These are phyloP conservation scores for Drosophila erecta DNA, from an alignment of 1,140 invertebrate species.

Conservation along the genomic window DNA sequence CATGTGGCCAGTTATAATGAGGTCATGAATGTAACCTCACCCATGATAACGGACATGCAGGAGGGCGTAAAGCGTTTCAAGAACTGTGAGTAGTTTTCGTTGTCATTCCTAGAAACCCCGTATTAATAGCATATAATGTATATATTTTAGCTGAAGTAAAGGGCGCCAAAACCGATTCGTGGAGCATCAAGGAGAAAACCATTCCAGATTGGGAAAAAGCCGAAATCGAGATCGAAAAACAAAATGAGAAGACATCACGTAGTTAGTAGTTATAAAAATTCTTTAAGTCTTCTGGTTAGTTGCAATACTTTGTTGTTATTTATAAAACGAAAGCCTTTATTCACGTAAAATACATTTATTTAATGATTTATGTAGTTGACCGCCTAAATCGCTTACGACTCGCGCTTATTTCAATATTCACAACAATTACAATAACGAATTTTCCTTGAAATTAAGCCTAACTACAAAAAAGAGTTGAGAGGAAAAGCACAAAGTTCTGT, in stretches of 20 bases:
- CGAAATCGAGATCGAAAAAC: slow-evolving; percentile 65
- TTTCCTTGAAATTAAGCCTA: slow-evolving; percentile 81
- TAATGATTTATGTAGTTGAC: slow-evolving; percentile 61
- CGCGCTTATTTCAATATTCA: slow-evolving; percentile 77
- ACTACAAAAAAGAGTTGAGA: slow-evolving; percentile 75
- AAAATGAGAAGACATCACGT: slow-evolving; percentile 18
- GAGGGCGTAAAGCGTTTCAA: slow-evolving; percentile 90
- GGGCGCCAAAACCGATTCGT: slow-evolving; percentile 91
- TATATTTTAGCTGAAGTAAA: slow-evolving; percentile 87
- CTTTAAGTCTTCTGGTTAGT: background rate
- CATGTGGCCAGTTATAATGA: slow-evolving; percentile 89
- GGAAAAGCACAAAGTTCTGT: slow-evolving; percentile 72
- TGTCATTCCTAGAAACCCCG: background rate
- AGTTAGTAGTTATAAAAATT: background rate
- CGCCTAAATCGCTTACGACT: slow-evolving; percentile 71
- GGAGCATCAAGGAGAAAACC: slow-evolving; percentile 86
- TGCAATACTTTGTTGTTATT: slow-evolving; percentile 30
- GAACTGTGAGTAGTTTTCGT: slow-evolving; percentile 75
- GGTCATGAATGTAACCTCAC: slow-evolving; percentile 87
- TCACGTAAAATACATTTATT: slow-evolving; percentile 79
- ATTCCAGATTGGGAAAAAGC: slow-evolving; percentile 87
- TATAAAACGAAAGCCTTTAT: slow-evolving; percentile 62
- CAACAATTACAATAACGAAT: slow-evolving; percentile 83
- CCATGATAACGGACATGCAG: slow-evolving; percentile 88
- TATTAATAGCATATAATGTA: background rate